Base-by-base conservation (phyloP, 1,140 invertebrate genomes). In the Brachionus manjavacas region DNA sequence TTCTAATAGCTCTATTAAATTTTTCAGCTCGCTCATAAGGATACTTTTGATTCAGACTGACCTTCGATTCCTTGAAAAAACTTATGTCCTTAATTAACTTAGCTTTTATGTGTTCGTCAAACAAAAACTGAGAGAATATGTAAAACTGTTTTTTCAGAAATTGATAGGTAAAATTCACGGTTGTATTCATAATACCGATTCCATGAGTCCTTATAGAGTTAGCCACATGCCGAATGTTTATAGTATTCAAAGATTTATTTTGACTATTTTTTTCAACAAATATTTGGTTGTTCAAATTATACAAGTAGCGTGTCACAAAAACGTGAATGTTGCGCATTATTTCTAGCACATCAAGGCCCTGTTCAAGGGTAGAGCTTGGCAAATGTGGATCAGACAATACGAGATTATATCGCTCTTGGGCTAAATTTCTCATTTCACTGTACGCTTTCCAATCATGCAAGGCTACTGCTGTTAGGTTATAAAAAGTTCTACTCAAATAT, bases 131-230 rank as follows among this genome's bases (percentile, higher is more conserved):
- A 1, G 96, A 99, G 88, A 99, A 97, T 3, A 94, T 93, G 86
- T 94, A 94, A 86, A 99, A 94, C 89, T 99, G 98, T 84, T 96
- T 93, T 84, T 94, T 92, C 60, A 99, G 90, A 90, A 97, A 98
- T 89, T 97, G 96, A 90, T 98, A 99, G 68, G 85, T 85, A 35
- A 28, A 85, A 89, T 89, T 89, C 87, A 93, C 94, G 1, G 96
- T 97, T 0, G 96, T 98, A 87, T 97, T 98, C 92, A 98, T 96
- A 76, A 99, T 96, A 3, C 97, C 97, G 25, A 94, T 95, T 35
- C 97, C 97, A 89, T 99, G 97, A 0, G 96, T 99, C 87, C 96
- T 92, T 85, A 99, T 96, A 0, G 96, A 99, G 91, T 99, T 99
- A 0, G 97, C 95, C 79, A 99, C 93, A 87, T 99, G 97, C 8